Evolutionary conservation across 2,113 vertebrate species (phyloP), one percentile per base, ranked within the genome.

Genomic region (Sardina pilchardus): DNA sequence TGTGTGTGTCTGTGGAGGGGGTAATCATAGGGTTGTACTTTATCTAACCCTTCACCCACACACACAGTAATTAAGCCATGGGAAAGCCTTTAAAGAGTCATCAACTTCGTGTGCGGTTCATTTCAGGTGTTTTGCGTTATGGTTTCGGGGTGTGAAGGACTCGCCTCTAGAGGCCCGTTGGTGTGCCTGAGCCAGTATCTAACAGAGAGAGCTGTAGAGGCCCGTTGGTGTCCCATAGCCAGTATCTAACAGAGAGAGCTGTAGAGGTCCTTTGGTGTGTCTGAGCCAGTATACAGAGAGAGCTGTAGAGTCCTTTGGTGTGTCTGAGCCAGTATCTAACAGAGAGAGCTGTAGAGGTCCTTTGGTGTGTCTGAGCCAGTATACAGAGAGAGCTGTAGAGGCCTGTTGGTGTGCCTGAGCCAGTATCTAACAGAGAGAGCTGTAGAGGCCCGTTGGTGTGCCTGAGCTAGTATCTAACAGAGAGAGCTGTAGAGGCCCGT

Each of bases 181-280:
- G 30, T 30, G 9, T 36, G 67, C 30, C 67, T 36, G 67, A 75
- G 67, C 39, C 3, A 12, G 24, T 17, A 80, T 50, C 56, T 88
- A 42, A 85, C 4, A 44, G 71, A 82, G 85, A 50, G n/a, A n/a
- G n/a, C 26, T 36, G 30, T 26, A 12, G 26, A 34, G 26, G n/a
- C 1, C 67, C 67, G 34, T 75, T 30, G 30, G 30, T 30, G 9
- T 36, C 30, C 26, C 67, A 75, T 26, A 75, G 67, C 39, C 3
- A 10, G 24, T 17, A 80, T 48, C 56, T 88, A 42, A 85, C 3
- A 44, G 71, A 82, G 85, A 50, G n/a, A n/a, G n/a, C 26, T 36
- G 30, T 26, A 12, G 26, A 34, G 26, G n/a, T 3, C 67, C 67
- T 75, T 75, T 30, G 30, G 30, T 30, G 9, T 36, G 67, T 9